Evolutionary conservation across 2,888 invertebrate genomes (phyloP), one percentile per base, ranked within the genome.

Genomic region (Rotaria socialis): DNA sequence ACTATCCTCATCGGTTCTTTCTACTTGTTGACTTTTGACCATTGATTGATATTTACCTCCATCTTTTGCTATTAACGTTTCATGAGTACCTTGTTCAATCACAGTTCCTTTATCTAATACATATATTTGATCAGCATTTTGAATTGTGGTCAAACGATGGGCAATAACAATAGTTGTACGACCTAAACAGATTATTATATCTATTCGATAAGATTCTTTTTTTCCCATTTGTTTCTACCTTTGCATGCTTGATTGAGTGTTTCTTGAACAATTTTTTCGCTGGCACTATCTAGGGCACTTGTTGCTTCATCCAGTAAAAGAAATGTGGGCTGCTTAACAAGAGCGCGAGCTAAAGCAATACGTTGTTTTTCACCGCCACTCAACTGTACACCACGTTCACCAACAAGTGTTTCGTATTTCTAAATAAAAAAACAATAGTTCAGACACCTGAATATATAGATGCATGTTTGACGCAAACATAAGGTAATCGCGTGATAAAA

Each of bases 271-370:
- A 41, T 84, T 74, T 95, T 94, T 93, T 99, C 99, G 0, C 98
- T 99, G 85, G 98, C 94, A 0, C 97, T 96, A 92, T 99, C 99
- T 87, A 99, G 92, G 55, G 96, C 96, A 87, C 97, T 97, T 93
- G 90, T 90, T 35, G 35, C 35, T 35, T 35, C 35, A 35, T 35
- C 35, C 35, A 35, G 35, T 35, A 35, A 35, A 35, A 35, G 35
- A 35, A 35, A 35, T 35, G 35, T 35, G 35, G 35, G 35, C 35
- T 35, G 35, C 35, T 35, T 35, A 2, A 35, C 35, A 35, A 35
- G 35, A 35, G 35, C 35, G 2, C 35, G 35, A 35, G 35, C 35
- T 35, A 35, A 35, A 35, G 35, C 35, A 35, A 35, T 35, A 35
- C 35, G 35, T 35, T 35, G 35, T 35, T 35, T 35, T 35, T 35